Evolutionary conservation across 2,888 invertebrate genomes (phyloP).

Genomic region (Caenorhabditis plicata): DNA sequence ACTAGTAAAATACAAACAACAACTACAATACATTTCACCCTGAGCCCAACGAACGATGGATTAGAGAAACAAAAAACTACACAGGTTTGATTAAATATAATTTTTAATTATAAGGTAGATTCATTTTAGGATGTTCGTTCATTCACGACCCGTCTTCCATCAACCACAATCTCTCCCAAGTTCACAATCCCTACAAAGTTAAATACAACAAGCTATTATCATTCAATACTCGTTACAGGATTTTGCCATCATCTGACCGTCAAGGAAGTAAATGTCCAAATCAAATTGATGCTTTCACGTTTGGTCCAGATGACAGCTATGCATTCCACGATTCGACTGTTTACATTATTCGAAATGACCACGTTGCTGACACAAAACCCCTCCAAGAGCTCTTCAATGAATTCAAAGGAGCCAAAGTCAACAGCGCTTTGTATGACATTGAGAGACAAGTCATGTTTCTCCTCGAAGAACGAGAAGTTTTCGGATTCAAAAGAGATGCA

Average conservation of each 20-base stretch:
- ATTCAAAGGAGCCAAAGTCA: slow-evolving; percentile 27
- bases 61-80: slow-evolving; percentile 4
- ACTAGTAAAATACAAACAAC: slow-evolving; percentile 1
- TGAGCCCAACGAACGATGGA: slow-evolving; percentile 4
- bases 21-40: neutral
- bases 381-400: slow-evolving; percentile 15
- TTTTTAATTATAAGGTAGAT: too few relatives aligned
- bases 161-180: slow-evolving; percentile 14
- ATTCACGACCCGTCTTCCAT: neutral
- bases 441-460: slow-evolving; percentile 34
- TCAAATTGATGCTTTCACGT: slow-evolving; percentile 26
- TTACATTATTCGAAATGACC: slow-evolving; percentile 15
- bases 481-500: slow-evolving; percentile 10
- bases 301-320: slow-evolving; percentile 19
- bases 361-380: neutral
- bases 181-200: slow-evolving; percentile 23
- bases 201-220: neutral
- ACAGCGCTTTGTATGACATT: slow-evolving; percentile 36
- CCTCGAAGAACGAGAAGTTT: slow-evolving; percentile 22
- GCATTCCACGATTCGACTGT: slow-evolving; percentile 20
- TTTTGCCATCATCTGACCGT: slow-evolving; percentile 20
- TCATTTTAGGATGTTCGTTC: too few relatives aligned
- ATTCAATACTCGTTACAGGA: slow-evolving; percentile 6
- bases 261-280: slow-evolving; percentile 23
- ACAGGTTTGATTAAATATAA: slow-evolving; percentile 5